These are phyloP conservation scores for Oeneis ivallda DNA, from an alignment of 2,888 invertebrate species.

Conservation along the genomic window DNA sequence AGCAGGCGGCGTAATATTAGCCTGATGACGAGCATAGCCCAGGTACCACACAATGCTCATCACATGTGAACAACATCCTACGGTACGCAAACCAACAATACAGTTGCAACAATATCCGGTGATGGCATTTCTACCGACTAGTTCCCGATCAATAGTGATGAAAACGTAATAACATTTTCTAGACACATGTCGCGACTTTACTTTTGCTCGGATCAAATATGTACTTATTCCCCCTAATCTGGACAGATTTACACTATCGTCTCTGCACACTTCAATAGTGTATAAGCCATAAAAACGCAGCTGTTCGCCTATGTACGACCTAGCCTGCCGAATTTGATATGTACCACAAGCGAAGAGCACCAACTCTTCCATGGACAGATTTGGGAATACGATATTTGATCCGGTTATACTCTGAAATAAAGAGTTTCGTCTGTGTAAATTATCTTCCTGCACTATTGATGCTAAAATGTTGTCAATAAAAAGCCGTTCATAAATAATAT, in stretches of 20 bases:
- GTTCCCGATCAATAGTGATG: not conserved
- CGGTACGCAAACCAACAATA: not conserved
- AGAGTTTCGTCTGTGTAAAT: not conserved
- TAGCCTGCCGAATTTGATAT: conserved; percentile 2
- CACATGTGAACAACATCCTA: not conserved
- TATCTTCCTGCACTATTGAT: not conserved
- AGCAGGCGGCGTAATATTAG: not conserved
- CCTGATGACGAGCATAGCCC: conserved; percentile 1
- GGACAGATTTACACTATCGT: not conserved
- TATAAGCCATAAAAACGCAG: not conserved
- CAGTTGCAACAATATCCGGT: conserved; percentile 1
- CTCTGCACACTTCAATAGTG: conserved; percentile 4
- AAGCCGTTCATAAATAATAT: not conserved
- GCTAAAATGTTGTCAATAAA: not conserved
- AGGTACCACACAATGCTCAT: conserved; percentile 7
- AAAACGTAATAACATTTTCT: not conserved
- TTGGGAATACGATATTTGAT: not conserved
- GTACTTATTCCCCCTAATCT: not conserved
- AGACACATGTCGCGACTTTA: not conserved
- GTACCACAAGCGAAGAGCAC: conserved; percentile 5
- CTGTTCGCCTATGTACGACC: conserved; percentile 3
- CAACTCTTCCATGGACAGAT: not conserved
- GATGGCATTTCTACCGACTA: not conserved
- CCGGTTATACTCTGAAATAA: not conserved
- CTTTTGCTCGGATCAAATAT: not conserved